These are phyloP conservation scores for Procambarus clarkii DNA, from an alignment of 1,140 invertebrate genomes.

Conservation along the genomic window DNA sequence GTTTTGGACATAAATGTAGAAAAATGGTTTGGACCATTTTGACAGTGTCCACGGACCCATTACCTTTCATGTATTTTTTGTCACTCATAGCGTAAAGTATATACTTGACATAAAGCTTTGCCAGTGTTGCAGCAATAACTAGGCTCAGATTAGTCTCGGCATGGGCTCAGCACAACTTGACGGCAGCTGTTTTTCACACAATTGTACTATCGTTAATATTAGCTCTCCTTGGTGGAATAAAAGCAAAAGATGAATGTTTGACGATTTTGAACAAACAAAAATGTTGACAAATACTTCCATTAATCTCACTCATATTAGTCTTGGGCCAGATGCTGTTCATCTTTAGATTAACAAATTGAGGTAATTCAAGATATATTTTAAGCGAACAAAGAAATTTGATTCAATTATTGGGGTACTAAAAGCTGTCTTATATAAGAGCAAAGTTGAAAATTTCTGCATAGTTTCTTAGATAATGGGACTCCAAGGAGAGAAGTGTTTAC, in stretches of 20 bases:
- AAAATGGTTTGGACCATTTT: constrained; percentile 21
- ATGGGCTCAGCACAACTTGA: constrained; percentile 57
- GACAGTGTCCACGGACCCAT: constrained; percentile 50
- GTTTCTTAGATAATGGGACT: not conserved
- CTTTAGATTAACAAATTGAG: too few relatives aligned
- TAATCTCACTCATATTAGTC: not conserved
- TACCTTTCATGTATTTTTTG: constrained; percentile 56
- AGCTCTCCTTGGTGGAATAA: not conserved
- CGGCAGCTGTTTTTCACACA: constrained; percentile 25
- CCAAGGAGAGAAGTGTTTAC: constrained; percentile 5
- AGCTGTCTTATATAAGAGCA: not conserved
- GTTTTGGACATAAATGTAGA: constrained; percentile 38
- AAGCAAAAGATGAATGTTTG: not conserved
- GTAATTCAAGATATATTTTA: not conserved
- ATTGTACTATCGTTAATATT: constrained; percentile 5
- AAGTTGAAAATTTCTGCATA: not conserved
- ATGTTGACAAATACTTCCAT: too few relatives aligned
- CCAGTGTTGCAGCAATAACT: constrained; percentile 68
- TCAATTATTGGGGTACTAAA: not conserved
- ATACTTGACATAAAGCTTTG: constrained; percentile 65
- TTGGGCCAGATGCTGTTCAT: too few relatives aligned
- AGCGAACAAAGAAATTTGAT: not conserved
- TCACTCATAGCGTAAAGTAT: constrained; percentile 60
- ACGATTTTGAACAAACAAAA: not conserved
- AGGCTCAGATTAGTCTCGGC: constrained; percentile 64